Evolutionary conservation across 2,113 vertebrate genomes (phyloP).

Genomic region (Symphodus melops): DNA sequence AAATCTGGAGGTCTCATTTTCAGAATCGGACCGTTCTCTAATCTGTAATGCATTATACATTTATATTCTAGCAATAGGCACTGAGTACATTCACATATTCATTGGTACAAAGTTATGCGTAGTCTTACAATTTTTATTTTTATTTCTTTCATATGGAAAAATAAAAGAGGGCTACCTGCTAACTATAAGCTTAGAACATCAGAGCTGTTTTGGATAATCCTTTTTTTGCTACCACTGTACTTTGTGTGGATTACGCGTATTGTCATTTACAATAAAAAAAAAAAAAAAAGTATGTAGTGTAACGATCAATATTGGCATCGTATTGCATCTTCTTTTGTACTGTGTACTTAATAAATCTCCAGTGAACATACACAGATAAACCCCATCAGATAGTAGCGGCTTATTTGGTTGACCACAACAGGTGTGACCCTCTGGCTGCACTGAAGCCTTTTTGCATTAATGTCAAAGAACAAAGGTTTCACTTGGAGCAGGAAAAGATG

Average conservation of each 20-base stretch:
- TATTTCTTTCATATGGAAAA: no score
- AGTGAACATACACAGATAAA: conserved; percentile 56
- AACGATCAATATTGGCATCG: no score
- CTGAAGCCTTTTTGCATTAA: conserved; percentile 65
- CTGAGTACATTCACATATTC: background rate
- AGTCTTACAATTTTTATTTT: no score
- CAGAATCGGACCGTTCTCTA: background rate
- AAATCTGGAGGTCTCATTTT: background rate
- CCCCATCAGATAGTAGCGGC: conserved; percentile 55
- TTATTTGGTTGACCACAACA: conserved; percentile 74
- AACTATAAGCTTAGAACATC: no score
- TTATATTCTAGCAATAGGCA: no score
- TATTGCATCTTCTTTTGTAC: background rate
- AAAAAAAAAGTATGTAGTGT: no score
- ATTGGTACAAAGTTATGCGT: background rate
- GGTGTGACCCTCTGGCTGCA: conserved; percentile 47
- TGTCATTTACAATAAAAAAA: no score
- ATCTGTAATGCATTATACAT: background rate
- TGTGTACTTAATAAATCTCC: conserved; percentile 43
- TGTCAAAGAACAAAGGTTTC: conserved; percentile 80
- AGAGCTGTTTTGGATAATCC: no score
- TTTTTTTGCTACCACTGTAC: no score
- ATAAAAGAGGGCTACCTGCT: no score
- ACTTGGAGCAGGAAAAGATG: conserved; percentile 73
- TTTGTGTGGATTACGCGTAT: background rate